Evolutionary conservation across 2,888 invertebrate genomes (phyloP).

Genomic region (Furcula furcula): DNA sequence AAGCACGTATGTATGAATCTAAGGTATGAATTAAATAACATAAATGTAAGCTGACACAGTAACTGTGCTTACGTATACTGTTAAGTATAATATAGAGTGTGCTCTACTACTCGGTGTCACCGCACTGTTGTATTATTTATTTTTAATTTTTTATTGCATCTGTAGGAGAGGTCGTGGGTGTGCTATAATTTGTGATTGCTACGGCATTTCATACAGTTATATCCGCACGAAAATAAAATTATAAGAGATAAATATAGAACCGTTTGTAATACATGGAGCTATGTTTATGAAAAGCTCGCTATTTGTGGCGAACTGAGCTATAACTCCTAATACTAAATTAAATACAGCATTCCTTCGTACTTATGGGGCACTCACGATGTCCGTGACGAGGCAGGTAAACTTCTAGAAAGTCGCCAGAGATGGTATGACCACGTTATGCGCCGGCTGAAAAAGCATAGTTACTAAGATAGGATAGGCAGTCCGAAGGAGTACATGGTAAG

Average conservation of each 20-base stretch:
- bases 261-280: too few relatives aligned
- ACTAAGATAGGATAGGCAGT: too few relatives aligned
- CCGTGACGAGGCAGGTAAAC: too few relatives aligned
- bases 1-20: not conserved
- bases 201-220: not conserved
- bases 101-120: not conserved
- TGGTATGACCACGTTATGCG: too few relatives aligned
- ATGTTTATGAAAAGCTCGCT: too few relatives aligned
- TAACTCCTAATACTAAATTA: too few relatives aligned
- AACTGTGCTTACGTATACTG: not conserved
- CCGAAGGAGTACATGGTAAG: too few relatives aligned
- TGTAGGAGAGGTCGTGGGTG: not conserved
- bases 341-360: too few relatives aligned
- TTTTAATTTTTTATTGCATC: not conserved
- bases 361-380: too few relatives aligned
- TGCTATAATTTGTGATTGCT: not conserved
- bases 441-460: too few relatives aligned
- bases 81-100: not conserved
- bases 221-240: not conserved
- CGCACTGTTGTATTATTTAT: not conserved
- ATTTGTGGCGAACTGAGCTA: too few relatives aligned
- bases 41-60: not conserved
- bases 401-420: too few relatives aligned
- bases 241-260: conserved; percentile 1
- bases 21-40: not conserved